Evolutionary conservation across 2,113 vertebrate genomes (phyloP).

Genomic region (Dicentrarchus labrax): DNA sequence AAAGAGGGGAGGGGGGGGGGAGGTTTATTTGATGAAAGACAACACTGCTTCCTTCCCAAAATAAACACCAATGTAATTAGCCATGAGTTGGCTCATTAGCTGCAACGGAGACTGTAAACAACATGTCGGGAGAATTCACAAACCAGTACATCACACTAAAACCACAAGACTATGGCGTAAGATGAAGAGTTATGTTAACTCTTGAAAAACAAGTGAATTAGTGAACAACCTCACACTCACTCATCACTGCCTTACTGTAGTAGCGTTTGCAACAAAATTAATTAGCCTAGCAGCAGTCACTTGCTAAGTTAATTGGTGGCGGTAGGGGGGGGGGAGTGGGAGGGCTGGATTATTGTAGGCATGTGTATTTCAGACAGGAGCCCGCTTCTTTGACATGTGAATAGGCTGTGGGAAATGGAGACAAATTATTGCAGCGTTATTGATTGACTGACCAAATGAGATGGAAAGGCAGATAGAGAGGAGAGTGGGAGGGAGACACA

Average conservation of each 20-base stretch:
- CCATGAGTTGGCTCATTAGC: conserved; percentile 54
- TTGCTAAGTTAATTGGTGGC: conserved; percentile 43
- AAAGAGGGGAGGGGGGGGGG: background rate
- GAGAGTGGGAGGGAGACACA: conserved; percentile 10
- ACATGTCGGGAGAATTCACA: conserved; percentile 36
- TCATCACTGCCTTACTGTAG: background rate
- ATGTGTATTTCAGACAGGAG: conserved; percentile 4
- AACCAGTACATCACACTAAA: conserved; percentile 8
- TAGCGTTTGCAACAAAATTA: conserved; percentile 21
- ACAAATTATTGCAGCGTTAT: conserved; percentile 50
- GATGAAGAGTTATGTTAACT: background rate
- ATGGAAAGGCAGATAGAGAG: conserved; percentile 14
- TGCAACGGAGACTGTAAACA: conserved; percentile 40
- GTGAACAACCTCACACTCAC: background rate
- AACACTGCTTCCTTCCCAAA: conserved; percentile 32
- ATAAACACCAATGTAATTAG: conserved; percentile 68
- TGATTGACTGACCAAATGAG: conserved; percentile 56
- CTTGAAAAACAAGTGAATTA: conserved; percentile 23
- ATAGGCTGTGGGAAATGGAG: conserved; percentile 50
- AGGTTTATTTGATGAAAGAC: conserved; percentile 43
- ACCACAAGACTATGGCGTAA: background rate
- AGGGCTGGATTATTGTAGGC: conserved; percentile 36
- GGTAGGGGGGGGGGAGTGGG: conserved; percentile 34
- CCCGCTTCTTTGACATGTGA: conserved; percentile 38
- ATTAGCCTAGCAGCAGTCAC: conserved; percentile 43